Evolutionary conservation across 2,888 invertebrate species (phyloP), one percentile per base, ranked within the genome.

Genomic region (Branchellion lobata): DNA sequence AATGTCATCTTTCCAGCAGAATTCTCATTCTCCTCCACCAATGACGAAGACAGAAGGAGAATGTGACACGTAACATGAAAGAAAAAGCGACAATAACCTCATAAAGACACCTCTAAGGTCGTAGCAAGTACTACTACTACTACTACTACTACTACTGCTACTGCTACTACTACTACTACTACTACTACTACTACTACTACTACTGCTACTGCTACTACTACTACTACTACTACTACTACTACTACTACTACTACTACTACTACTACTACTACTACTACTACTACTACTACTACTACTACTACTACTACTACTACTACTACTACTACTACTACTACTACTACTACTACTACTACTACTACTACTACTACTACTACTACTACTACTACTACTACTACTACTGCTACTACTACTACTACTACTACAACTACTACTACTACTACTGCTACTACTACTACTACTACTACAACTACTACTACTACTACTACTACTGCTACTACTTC

Each of bases 101-200:
- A 77, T 75, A 77, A 65, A 53, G 61, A 77, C 77, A 77, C 77
- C 77, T 65, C 31, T n/a, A 65, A 53, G 77, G 71, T 14, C 11
- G 18, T 27, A 5, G n/a, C 71, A 8, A n/a, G 3, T n/a, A 69
- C 71, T 24, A 73, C 73, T 40, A 73, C 8, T 5, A 73, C 8
- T 33, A 40, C 47, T 33, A 73, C 47, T 33, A 73, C 73, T 76
- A 76, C 61, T 76, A 53, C 74, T 74, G 40, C 74, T 74, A 74
- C 74, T 74, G 40, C 40, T 74, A 74, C 40, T 74, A 74, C 74
- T 74, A 74, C 74, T 74, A 40, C 40, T 74, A 74, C 74, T 74
- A 51, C 74, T 51, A 72, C 73, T 72, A 31, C 34, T 31, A 33
- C 73, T 72, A 72, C 73, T 72, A 53, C 53, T 53, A 53, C 53